phyloP scores from a whole-genome alignment of 2,888 invertebrate species.

The Cephus nigrinus region DNA sequence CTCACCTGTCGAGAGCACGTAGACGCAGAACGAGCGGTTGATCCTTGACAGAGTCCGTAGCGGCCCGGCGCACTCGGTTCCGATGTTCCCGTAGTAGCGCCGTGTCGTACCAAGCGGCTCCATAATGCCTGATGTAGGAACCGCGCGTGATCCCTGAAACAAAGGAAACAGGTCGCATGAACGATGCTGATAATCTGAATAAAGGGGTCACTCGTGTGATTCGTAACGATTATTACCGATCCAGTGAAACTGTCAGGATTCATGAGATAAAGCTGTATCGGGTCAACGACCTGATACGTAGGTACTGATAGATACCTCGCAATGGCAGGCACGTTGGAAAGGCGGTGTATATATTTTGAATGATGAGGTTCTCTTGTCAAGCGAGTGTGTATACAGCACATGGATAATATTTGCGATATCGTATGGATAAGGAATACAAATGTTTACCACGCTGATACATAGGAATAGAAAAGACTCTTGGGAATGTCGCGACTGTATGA shows the following conservation, averaged over 20 bases:
- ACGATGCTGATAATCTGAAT: not conserved
- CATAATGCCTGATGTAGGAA: conserved; percentile 61
- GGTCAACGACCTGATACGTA: not conserved
- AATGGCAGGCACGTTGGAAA: not conserved
- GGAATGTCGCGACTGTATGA: not conserved
- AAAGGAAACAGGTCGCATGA: not conserved
- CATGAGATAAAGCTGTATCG: not conserved
- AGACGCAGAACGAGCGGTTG: conserved; percentile 59
- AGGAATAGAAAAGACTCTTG: not conserved
- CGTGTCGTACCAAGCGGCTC: conserved; percentile 60
- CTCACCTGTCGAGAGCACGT: conserved; percentile 60
- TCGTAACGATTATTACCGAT: not conserved
- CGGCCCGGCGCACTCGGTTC: conserved; percentile 59
- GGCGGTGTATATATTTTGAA: not conserved
- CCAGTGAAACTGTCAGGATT: not conserved
- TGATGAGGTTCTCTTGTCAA: not conserved
- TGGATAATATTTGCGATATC: not conserved
- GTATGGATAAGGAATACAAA: not conserved
- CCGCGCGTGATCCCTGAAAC: conserved; percentile 58
- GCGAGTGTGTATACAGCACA: not conserved
- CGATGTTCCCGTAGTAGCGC: conserved; percentile 57
- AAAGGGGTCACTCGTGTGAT: not conserved
- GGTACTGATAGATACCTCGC: not conserved
- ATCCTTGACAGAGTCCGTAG: conserved; percentile 47
- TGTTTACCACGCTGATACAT: not conserved